Conservation (phyloP, 2,888 invertebrate genomes). For the Agriotes lineatus region DNA sequence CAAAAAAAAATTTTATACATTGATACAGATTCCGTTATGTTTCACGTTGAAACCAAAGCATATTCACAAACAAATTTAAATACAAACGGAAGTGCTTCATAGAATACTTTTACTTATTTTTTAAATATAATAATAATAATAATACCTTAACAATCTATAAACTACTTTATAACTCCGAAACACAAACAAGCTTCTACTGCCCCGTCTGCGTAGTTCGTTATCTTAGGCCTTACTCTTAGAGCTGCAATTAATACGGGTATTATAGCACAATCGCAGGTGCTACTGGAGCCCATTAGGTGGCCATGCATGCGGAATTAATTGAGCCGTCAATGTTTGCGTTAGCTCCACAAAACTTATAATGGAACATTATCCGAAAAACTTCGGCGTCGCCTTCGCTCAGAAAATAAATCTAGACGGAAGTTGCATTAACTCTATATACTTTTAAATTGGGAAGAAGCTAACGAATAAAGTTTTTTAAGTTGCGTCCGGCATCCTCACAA, state of each 20-base stretch:
- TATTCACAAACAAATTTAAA: too few species aligned
- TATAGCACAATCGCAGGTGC: not conserved
- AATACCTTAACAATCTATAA: too few species aligned
- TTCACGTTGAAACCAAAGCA: too few species aligned
- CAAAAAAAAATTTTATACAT: too few species aligned
- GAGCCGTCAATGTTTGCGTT: constrained; percentile 2
- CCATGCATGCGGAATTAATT: constrained; percentile 7
- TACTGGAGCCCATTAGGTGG: not conserved
- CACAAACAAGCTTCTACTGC: too few species aligned
- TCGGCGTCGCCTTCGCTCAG: not conserved
- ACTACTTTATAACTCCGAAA: too few species aligned
- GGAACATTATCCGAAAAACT: constrained; percentile 2
- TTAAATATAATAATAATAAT: too few species aligned
- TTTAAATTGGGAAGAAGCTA: constrained; percentile 7
- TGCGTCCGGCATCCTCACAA: not conserved
- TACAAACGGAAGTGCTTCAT: too few species aligned
- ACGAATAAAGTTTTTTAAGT: constrained; percentile 6
- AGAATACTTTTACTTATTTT: too few species aligned
- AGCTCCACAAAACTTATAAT: not conserved
- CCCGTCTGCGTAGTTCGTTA: too few species aligned
- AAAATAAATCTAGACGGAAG: constrained; percentile 4
- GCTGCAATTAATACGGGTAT: not conserved
- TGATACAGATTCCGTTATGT: too few species aligned
- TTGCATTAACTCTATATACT: constrained; percentile 13
- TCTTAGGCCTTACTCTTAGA: too few species aligned